Conservation (phyloP, 2,113 vertebrate species). For the Apteryx mantelli region DNA sequence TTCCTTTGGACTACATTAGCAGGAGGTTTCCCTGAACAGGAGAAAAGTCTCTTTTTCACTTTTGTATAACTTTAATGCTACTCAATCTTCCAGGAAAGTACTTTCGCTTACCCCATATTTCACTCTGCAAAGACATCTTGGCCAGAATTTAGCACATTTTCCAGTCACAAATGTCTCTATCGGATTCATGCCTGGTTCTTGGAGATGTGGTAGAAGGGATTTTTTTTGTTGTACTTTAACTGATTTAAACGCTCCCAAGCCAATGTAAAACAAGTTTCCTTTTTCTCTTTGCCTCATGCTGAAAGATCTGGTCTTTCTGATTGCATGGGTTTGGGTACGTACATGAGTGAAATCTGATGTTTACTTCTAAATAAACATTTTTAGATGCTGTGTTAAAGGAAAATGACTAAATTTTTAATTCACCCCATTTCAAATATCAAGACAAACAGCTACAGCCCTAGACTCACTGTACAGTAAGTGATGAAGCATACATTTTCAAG, state of each 20-base stretch:
- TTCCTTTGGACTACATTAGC: not conserved
- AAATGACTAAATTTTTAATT: not conserved
- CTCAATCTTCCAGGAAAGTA: not conserved
- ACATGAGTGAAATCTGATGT: not conserved
- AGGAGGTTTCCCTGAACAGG: not conserved
- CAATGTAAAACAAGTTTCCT: not conserved
- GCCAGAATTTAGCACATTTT: conserved; percentile 7
- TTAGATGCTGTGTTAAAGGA: not conserved
- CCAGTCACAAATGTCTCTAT: conserved; percentile 38
- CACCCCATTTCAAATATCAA: not conserved
- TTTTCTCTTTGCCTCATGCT: not conserved
- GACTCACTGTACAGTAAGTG: not conserved
- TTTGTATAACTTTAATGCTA: not conserved
- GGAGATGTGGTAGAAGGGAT: not conserved
- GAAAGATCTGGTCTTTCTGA: not conserved
- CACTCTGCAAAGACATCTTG: conserved; percentile 17
- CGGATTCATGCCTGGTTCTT: not conserved
- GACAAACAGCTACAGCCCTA: not conserved
- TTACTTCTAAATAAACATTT: not conserved
- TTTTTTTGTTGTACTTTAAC: not conserved
- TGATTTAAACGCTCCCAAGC: not conserved
- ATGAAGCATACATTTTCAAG: not conserved
- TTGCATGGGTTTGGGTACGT: not conserved
- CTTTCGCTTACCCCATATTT: conserved; percentile 47
- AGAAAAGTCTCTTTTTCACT: not conserved